Evolutionary conservation across 2,888 invertebrate genomes (phyloP).

Genomic region (Drosophila emarginata): DNA sequence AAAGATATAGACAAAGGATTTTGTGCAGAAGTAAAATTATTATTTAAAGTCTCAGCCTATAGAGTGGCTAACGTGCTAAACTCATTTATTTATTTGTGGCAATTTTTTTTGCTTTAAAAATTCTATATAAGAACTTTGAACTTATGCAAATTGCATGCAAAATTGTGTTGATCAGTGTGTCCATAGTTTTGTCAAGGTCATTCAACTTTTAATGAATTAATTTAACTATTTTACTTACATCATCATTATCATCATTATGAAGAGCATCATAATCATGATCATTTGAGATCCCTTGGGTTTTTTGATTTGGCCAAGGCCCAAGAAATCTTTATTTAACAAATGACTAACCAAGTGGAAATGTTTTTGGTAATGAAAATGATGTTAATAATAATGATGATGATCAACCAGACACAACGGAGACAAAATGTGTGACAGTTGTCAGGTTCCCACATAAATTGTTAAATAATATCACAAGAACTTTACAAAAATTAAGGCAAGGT

Average conservation of each 20-base stretch:
- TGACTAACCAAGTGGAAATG: slow-evolving; percentile 77
- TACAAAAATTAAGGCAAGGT: slow-evolving; percentile 47
- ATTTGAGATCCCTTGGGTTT: slow-evolving; percentile 19
- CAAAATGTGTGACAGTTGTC: slow-evolving; percentile 50
- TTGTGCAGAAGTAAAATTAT: background rate
- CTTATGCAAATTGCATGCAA: slow-evolving; percentile 50
- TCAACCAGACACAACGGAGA: slow-evolving; percentile 40
- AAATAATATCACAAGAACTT: slow-evolving; percentile 23
- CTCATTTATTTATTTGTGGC: too few relatives aligned
- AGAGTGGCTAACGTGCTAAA: background rate
- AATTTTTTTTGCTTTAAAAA: background rate
- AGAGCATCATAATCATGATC: slow-evolving; percentile 21
- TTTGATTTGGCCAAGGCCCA: slow-evolving; percentile 34
- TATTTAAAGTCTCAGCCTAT: background rate
- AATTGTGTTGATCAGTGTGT: slow-evolving; percentile 26
- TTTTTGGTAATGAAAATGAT: slow-evolving; percentile 6
- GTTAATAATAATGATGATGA: slow-evolving; percentile 17
- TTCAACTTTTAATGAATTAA: slow-evolving; percentile 39
- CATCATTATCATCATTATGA: slow-evolving; percentile 10
- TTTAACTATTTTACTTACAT: background rate
- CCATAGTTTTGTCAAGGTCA: slow-evolving; percentile 47
- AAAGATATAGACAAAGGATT: too few relatives aligned
- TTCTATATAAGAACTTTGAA: slow-evolving; percentile 12
- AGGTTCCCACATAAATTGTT: slow-evolving; percentile 15
- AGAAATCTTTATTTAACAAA: slow-evolving; percentile 52